Conservation (phyloP, 2,113 vertebrate genomes). For the Chloropsis cyanopogon region DNA sequence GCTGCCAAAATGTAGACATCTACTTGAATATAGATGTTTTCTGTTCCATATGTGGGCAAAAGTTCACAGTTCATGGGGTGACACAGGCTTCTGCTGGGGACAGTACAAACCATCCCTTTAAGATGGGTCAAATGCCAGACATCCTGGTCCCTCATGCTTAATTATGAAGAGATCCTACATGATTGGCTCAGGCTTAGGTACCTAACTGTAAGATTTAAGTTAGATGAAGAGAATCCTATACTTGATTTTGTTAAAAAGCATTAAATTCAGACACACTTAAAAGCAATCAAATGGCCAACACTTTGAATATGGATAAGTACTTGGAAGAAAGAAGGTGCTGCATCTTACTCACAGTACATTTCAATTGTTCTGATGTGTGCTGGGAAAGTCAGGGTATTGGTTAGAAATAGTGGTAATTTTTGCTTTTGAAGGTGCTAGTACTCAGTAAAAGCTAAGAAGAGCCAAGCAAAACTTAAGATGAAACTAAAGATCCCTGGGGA, state of each 20-base stretch:
- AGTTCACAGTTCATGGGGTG: not conserved
- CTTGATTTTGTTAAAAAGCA: conserved; percentile 33
- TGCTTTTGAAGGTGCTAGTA: not conserved
- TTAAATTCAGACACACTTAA: not conserved
- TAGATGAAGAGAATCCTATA: not conserved
- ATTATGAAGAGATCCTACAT: not conserved
- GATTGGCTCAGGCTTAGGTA: not conserved
- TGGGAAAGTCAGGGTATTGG: conserved; percentile 38
- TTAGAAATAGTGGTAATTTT: conserved; percentile 31
- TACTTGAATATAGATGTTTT: not conserved
- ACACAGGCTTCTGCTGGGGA: not conserved
- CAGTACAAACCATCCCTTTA: not conserved
- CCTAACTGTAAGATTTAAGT: not conserved
- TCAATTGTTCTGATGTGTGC: not conserved
- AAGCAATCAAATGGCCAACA: not conserved
- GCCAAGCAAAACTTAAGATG: conserved; percentile 4
- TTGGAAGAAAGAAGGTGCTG: not conserved
- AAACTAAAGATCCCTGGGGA: not conserved
- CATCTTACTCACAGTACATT: not conserved
- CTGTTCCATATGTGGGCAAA: not conserved
- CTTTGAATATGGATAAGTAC: not conserved
- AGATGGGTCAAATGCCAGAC: not conserved
- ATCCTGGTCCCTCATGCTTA: not conserved
- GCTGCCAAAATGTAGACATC: not conserved
- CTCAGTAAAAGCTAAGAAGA: not conserved